Percentiles rank a stretch among this genome's conserved stretches.
phyloP scores from a whole-genome alignment of 2,113 vertebrate species.

The Vombatus ursinus region DNA sequence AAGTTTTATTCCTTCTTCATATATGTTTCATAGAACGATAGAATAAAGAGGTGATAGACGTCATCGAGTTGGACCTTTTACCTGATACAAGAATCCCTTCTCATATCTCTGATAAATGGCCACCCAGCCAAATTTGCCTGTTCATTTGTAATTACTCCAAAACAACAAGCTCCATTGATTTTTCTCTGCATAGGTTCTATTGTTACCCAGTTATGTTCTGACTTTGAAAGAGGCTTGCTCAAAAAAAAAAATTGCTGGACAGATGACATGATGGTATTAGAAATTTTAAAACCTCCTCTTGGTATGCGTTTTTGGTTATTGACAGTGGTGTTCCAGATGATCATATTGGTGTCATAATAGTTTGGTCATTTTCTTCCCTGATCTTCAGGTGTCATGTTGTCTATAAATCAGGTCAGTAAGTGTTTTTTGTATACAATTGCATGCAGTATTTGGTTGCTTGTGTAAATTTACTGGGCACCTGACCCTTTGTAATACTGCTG shows the following conservation, averaged over 20 bases:
- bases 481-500: neutral
- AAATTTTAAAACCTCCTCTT: neutral
- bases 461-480: neutral
- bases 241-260: neutral
- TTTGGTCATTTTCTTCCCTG: neutral
- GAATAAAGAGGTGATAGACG: neutral
- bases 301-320: neutral
- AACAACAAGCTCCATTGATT: neutral
- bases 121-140: neutral
- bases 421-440: neutral
- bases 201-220: neutral
- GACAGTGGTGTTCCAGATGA: neutral
- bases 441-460: conserved; percentile 31
- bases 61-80: neutral
- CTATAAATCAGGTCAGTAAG: neutral
- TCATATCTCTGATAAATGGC: neutral
- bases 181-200: neutral
- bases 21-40: neutral
- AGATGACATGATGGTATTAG: neutral
- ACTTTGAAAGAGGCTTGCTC: neutral
- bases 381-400: neutral
- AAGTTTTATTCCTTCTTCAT: neutral
- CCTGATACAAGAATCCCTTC: neutral
- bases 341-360: neutral
- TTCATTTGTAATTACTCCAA: neutral